Evolutionary conservation across 1,140 invertebrate species (phyloP), one percentile per base, ranked within the genome.

Genomic region (Lethocerus indicus): DNA sequence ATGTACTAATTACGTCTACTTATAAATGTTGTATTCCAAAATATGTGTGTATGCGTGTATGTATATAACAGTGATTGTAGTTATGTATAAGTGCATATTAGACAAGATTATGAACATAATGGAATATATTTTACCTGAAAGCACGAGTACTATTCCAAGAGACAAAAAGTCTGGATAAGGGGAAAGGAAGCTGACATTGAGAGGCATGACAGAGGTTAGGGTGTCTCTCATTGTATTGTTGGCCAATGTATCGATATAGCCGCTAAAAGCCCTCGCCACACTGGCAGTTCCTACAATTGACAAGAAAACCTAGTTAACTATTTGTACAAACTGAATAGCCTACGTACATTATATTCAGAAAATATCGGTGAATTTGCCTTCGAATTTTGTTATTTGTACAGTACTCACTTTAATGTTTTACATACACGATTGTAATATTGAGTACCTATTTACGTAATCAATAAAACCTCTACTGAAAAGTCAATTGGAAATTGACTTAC

Each of bases 261-360:
- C 74, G 61, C 79, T 82, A 58, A 82, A 74, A 0, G 78, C 83
- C 54, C 78, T 70, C 0, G 80, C 81, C 18, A 86, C 80, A 52
- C 81, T 81, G 2, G 83, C 82, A 2, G 78, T 74, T 28, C 72
- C 73, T 74, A 54, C 24, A 57, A 55, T 43, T 47, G 49, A n/a
- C n/a, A 16, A 39, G 23, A 14, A 3, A 14, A 39, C 4, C 23
- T 1, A 6, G 5, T 20, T 39, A 6, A 39, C 14, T 39, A 39
- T 3, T 36, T 3, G 35, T 36, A 16, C 20, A 16, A 36, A 16
- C 3, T 9, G 9, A 9, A 32, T 32, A n/a, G 9, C n/a, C n/a
- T 9, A 32, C n/a, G 29, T 9, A 32, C n/a, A 32, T 32, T 32
- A 32, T 9, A 32, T 32, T n/a, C n/a, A n/a, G n/a, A n/a, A n/a